A percentile compares a stretch with the other conserved stretches of the same genome.
Evolutionary conservation across 2,888 invertebrate genomes (phyloP).

Genomic region (Phortica magna): DNA sequence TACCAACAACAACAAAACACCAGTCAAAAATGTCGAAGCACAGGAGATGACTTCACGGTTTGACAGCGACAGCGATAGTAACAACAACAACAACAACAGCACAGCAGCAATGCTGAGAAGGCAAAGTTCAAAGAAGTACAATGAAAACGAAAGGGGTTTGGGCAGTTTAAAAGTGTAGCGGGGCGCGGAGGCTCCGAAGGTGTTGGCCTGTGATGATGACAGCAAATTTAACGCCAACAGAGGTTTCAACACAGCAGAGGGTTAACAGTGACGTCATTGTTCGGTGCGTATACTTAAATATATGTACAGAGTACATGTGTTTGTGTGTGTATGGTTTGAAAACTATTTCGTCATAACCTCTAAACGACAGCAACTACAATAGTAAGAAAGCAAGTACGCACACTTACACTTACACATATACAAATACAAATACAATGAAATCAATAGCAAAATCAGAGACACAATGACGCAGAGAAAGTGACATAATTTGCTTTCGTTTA

Average conservation of each 20-base stretch:
- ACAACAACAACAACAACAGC: background rate
- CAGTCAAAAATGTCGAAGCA: slow-evolving; percentile 7
- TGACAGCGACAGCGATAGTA: background rate
- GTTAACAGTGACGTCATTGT: slow-evolving; percentile 67
- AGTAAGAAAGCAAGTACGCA: slow-evolving; percentile 50
- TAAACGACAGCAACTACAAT: slow-evolving; percentile 8
- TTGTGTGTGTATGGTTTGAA: slow-evolving; percentile 53
- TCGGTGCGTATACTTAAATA: slow-evolving; percentile 28
- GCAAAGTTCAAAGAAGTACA: slow-evolving; percentile 9
- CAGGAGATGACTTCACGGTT: slow-evolving; percentile 16
- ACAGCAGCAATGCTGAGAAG: background rate
- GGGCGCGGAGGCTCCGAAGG: slow-evolving; percentile 1
- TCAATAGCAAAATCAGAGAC: slow-evolving; percentile 62
- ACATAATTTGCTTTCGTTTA: slow-evolving; percentile 56
- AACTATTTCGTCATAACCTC: slow-evolving; percentile 65
- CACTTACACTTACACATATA: background rate
- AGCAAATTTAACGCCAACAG: slow-evolving; percentile 45
- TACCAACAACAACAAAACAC: background rate
- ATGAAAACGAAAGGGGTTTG: background rate
- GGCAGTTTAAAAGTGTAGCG: slow-evolving; percentile 51
- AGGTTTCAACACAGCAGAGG: slow-evolving; percentile 55
- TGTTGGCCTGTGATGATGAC: slow-evolving; percentile 32
- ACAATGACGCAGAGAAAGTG: slow-evolving; percentile 69
- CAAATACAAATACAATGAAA: slow-evolving; percentile 47
- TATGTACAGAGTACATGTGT: background rate